Evolutionary conservation across 2,797 vertebrate species (phyloP).

Genomic region (Gambelia wislizenii): DNA sequence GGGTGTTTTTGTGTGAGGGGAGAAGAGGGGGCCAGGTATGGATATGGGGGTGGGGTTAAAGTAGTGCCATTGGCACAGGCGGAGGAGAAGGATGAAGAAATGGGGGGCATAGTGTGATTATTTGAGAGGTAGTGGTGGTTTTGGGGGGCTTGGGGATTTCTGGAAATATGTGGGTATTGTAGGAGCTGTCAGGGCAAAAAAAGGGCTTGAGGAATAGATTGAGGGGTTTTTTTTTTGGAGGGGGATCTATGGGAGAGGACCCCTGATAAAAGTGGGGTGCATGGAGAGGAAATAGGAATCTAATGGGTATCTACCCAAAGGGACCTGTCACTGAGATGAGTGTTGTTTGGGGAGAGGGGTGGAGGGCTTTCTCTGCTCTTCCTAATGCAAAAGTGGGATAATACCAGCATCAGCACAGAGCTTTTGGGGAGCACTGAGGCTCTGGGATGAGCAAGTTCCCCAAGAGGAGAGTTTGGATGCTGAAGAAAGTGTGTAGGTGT

Average conservation of each 20-base stretch:
- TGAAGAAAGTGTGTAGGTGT: not conserved
- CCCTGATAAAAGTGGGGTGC: not conserved
- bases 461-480: too few relatives aligned
- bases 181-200: not conserved
- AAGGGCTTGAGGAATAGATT: not conserved
- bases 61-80: not conserved
- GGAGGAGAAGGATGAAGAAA: not conserved
- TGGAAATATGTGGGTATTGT: not conserved
- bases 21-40: not conserved
- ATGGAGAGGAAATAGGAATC: not conserved
- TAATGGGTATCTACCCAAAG: not conserved
- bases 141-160: not conserved
- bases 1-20: not conserved
- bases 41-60: not conserved
- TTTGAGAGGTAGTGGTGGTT: not conserved
- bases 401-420: not conserved
- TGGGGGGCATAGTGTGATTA: not conserved
- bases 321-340: too few relatives aligned
- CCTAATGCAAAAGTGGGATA: too few relatives aligned
- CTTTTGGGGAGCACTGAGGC: not conserved
- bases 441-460: not conserved
- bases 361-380: fast-evolving
- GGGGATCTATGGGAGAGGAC: too few relatives aligned
- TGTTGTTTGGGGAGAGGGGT: not conserved
- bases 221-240: not conserved